Conservation (phyloP, 2,113 vertebrate genomes). For the Danio rerio region GRCz12tu NC_133181.1:51638501-51639000, state of each 20-base stretch:
- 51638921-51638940: too few relatives aligned
- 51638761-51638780: neutral
- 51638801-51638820: too few relatives aligned
- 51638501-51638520: conserved; percentile 42
- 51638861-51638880: too few relatives aligned
- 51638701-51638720: conserved; percentile 14
- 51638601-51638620: conserved; percentile 38
- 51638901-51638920: too few relatives aligned
- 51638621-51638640: conserved; percentile 13
- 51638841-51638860: too few relatives aligned
- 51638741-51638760: conserved; percentile 22
- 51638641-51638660: neutral
- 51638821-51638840: too few relatives aligned
- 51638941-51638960: too few relatives aligned
- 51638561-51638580: conserved; percentile 13
- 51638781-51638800: too few relatives aligned
- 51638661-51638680: neutral
- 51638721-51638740: conserved; percentile 30
- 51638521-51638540: conserved; percentile 30
- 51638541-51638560: conserved; percentile 43
- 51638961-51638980: too few relatives aligned
- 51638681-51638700: conserved; percentile 6
- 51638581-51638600: conserved; percentile 41
- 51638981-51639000: neutral
- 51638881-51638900: too few relatives aligned